Percentiles rank a stretch among this genome's conserved stretches.
Conservation (phyloP, 2,797 vertebrate genomes). For the Carduelis carduelis region DNA sequence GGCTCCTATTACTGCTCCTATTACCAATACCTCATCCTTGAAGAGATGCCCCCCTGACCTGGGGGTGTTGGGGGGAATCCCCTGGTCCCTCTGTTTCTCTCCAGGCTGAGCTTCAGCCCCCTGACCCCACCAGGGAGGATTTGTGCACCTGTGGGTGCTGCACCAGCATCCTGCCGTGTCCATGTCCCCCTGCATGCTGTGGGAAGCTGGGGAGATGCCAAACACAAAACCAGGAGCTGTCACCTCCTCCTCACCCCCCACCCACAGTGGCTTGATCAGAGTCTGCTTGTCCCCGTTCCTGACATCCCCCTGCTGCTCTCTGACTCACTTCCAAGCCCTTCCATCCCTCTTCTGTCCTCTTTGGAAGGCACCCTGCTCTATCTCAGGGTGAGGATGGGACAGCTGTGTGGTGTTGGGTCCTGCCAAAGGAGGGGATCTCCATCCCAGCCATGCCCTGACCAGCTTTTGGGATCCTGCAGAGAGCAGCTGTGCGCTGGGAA, state of each 20-base stretch:
- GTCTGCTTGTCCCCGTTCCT: not conserved
- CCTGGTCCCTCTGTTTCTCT: rapidly evolving
- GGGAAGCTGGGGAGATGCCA: not conserved
- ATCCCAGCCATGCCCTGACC: not conserved
- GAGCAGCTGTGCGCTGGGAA: not conserved
- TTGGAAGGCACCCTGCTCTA: rapidly evolving
- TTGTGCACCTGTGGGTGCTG: not conserved
- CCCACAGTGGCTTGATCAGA: not conserved
- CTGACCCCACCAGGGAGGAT: not conserved
- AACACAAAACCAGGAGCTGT: rapidly evolving
- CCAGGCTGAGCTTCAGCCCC: not conserved
- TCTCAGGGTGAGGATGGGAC: not conserved
- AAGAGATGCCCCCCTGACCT: not conserved
- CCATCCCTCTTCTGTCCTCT: rapidly evolving
- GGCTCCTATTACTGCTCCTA: not conserved
- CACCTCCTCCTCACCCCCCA: not conserved
- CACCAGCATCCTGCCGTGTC: not conserved
- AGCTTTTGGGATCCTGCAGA: not conserved
- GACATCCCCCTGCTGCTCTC: not conserved
- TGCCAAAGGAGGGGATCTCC: not conserved
- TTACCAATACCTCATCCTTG: not conserved
- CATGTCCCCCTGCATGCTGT: rapidly evolving
- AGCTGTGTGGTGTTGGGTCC: rapidly evolving
- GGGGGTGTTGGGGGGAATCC: not conserved
- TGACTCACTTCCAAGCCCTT: not conserved